Percentiles rank a stretch among this genome's conserved stretches.
phyloP scores from a whole-genome alignment of 2,888 invertebrate species.

The Rosalia funebris region DNA sequence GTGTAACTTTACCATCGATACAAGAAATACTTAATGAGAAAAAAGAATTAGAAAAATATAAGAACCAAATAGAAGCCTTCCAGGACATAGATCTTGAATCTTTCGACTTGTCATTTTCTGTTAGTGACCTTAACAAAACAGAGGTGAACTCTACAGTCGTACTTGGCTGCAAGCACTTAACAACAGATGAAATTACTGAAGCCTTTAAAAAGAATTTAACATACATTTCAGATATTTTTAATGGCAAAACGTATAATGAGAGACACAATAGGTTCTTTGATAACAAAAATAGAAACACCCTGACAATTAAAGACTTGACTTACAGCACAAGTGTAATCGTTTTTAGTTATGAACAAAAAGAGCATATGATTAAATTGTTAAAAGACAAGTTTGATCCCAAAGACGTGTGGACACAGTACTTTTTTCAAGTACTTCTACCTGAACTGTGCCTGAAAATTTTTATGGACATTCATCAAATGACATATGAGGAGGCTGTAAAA shows the following conservation, averaged over 20 bases:
- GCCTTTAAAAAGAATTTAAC: slow-evolving; percentile 40
- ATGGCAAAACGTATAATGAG: slow-evolving; percentile 40
- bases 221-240: slow-evolving; percentile 39
- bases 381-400: slow-evolving; percentile 47
- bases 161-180: slow-evolving; percentile 48
- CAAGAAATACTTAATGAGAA: slow-evolving; percentile 45
- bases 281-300: slow-evolving; percentile 24
- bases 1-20: slow-evolving; percentile 44
- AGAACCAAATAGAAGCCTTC: slow-evolving; percentile 36
- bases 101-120: slow-evolving; percentile 30
- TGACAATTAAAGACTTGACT: slow-evolving; percentile 46
- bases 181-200: slow-evolving; percentile 34
- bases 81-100: slow-evolving; percentile 33
- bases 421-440: slow-evolving; percentile 56
- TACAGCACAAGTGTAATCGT: slow-evolving; percentile 53
- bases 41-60: slow-evolving; percentile 38
- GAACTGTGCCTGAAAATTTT: slow-evolving; percentile 57
- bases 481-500: slow-evolving; percentile 43
- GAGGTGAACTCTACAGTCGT: slow-evolving; percentile 7
- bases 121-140: slow-evolving; percentile 13
- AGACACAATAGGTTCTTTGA: slow-evolving; percentile 37
- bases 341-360: slow-evolving; percentile 54
- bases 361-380: slow-evolving; percentile 48
- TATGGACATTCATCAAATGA: slow-evolving; percentile 54
- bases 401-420: slow-evolving; percentile 49